Evolutionary conservation across 1,140 invertebrate species (phyloP), one percentile per base, ranked within the genome.

Genomic region (Atta colombica): DNA sequence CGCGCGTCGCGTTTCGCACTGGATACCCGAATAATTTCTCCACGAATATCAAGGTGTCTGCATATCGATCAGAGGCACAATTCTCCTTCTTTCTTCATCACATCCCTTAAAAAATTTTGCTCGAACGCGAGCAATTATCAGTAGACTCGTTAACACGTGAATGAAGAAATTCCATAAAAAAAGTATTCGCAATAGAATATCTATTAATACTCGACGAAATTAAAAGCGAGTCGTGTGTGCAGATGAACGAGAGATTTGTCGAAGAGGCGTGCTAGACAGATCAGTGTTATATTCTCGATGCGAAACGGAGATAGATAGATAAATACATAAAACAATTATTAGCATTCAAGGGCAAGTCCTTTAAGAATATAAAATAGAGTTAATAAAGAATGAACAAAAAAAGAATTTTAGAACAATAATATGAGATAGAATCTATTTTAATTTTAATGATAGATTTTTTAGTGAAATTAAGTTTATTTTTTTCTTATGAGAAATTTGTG

Each of bases 211-310:
- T 31, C 18, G 66, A 8, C 69, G 69, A 74, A 28, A 49, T 84
- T 74, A 75, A 84, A 84, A 74, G 69, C 60, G 39, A 74, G 39
- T 25, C 68, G 68, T 39, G 53, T 58, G 80, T 55, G 69, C 55
- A 25, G 53, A 74, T 45, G 69, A 14, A 74, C 55, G 80, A 49
- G 69, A 74, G 80, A 84, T 84, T 74, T 58, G 28, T 35, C 35
- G 35, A 71, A 35, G 49, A 66, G 16, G 16, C 39, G 45, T 71
- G n/a, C 55, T 61, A 35, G 55, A 84, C 39, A 45, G 55, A 84
- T 84, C 39, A 45, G 2, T 45, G 10, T 45, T 45, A 45, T 45
- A 45, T 45, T 45, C 8, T 45, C 39, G 39, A 45, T 45, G 39
- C 10, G 39, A 45, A 45, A 45, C 8, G 39, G 8, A 45, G 39